Percentiles rank a stretch among this genome's conserved stretches.
phyloP scores from a whole-genome alignment of 2,113 vertebrate genomes.

The Embiotoca jacksoni region DNA sequence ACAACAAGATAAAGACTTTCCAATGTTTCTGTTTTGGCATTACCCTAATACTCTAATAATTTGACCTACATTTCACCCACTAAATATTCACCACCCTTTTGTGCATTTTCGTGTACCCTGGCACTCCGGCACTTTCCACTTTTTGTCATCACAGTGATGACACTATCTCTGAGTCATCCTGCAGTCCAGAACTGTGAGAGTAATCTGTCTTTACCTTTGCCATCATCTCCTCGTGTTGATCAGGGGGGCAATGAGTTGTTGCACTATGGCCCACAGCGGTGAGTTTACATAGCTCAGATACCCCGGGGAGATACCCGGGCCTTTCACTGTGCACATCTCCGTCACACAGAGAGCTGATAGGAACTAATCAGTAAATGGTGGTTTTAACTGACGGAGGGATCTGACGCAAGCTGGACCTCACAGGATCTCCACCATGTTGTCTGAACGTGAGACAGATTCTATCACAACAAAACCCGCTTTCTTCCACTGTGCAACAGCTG shows the following conservation, averaged over 20 bases:
- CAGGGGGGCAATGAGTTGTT: constrained; percentile 43
- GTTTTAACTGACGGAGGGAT: constrained; percentile 67
- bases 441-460: constrained; percentile 64
- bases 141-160: constrained; percentile 47
- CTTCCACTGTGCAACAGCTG: constrained; percentile 19
- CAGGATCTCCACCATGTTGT: constrained; percentile 65
- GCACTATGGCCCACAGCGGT: constrained; percentile 67
- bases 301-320: constrained; percentile 64
- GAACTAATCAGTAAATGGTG: constrained; percentile 71
- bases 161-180: constrained; percentile 53
- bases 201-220: constrained; percentile 39
- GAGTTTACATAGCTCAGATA: constrained; percentile 86
- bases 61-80: constrained; percentile 19
- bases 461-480: constrained; percentile 56
- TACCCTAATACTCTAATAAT: neutral
- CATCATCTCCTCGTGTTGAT: constrained; percentile 33
- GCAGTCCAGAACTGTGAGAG: constrained; percentile 14
- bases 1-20: constrained; percentile 9
- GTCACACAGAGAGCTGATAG: constrained; percentile 71
- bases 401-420: constrained; percentile 77
- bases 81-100: neutral
- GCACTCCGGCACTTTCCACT: constrained; percentile 31
- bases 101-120: constrained; percentile 6
- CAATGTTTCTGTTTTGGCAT: neutral
- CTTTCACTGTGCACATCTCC: constrained; percentile 51